phyloP scores from a whole-genome alignment of 2,113 vertebrate species.

The Abramis brama region DNA sequence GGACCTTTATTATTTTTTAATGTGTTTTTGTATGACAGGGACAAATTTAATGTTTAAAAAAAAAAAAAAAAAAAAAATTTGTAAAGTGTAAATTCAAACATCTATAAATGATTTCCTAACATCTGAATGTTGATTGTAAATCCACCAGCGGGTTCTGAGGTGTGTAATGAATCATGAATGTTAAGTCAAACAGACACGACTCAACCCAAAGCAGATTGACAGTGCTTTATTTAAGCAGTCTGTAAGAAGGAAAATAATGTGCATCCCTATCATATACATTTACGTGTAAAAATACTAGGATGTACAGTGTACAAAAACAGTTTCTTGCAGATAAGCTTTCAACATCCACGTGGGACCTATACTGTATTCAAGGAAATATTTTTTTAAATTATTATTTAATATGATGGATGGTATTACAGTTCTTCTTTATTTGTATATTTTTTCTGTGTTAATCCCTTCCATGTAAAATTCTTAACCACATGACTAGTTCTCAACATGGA shows the following conservation, averaged over 20 bases:
- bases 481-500: slow-evolving; percentile 82
- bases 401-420: slow-evolving; percentile 83
- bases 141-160: neutral
- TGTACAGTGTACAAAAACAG: slow-evolving; percentile 97
- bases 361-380: slow-evolving; percentile 77
- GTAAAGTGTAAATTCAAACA: neutral
- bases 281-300: slow-evolving; percentile 98
- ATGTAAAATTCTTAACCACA: slow-evolving; percentile 83
- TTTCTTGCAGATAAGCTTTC: slow-evolving; percentile 86
- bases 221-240: slow-evolving; percentile 99
- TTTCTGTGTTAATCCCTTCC: slow-evolving; percentile 75
- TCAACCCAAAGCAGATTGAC: slow-evolving; percentile 84
- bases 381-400: slow-evolving; percentile 63
- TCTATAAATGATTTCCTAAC: slow-evolving; percentile 2
- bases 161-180: neutral
- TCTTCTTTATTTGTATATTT: slow-evolving; percentile 77
- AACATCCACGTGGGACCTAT: slow-evolving; percentile 86
- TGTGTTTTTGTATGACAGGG: neutral
- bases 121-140: neutral
- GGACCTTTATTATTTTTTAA: no score
- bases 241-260: slow-evolving; percentile 96
- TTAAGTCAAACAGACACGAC: slow-evolving; percentile 60
- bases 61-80: no score
- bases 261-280: slow-evolving; percentile 92
- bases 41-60: neutral